A percentile compares a stretch with the other conserved stretches of the same genome.
Evolutionary conservation across 2,888 invertebrate species (phyloP).

Genomic region (Caradrina kadenii): DNA sequence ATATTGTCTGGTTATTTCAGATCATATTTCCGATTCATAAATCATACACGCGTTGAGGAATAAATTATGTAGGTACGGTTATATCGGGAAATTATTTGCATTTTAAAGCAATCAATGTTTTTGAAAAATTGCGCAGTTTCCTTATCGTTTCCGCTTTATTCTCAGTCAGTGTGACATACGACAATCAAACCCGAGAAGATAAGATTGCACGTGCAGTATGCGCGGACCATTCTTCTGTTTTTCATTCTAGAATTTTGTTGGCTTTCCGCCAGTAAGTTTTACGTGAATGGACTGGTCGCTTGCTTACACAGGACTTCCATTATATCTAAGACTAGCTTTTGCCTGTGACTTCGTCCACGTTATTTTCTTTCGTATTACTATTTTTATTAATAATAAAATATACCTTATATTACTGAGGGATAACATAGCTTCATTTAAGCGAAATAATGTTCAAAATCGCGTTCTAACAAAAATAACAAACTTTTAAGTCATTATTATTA

Average conservation of each 20-base stretch:
- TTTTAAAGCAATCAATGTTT: slow-evolving; percentile 44
- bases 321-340: not conserved
- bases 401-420: too few relatives aligned
- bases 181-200: slow-evolving; percentile 42
- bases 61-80: slow-evolving; percentile 24
- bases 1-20: slow-evolving; percentile 23
- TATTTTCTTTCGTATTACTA: too few relatives aligned
- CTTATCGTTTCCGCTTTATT: slow-evolving; percentile 55
- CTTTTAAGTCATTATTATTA: too few relatives aligned
- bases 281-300: slow-evolving; percentile 16
- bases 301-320: slow-evolving; percentile 12
- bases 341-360: too few relatives aligned
- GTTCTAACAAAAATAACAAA: too few relatives aligned
- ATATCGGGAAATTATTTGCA: slow-evolving; percentile 47
- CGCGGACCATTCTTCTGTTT: not conserved
- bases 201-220: slow-evolving; percentile 43
- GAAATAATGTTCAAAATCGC: too few relatives aligned
- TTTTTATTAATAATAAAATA: too few relatives aligned
- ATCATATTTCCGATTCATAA: slow-evolving; percentile 36
- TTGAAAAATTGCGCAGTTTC: slow-evolving; percentile 48
- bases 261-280: slow-evolving; percentile 34
- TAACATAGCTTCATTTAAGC: too few relatives aligned
- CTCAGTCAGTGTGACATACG: slow-evolving; percentile 37
- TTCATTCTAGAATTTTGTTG: slow-evolving; percentile 30
- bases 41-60: slow-evolving; percentile 27